These are phyloP conservation scores for Geotrypetes seraphini DNA, from an alignment of 2,797 vertebrate species.

Conservation along the genomic window DNA sequence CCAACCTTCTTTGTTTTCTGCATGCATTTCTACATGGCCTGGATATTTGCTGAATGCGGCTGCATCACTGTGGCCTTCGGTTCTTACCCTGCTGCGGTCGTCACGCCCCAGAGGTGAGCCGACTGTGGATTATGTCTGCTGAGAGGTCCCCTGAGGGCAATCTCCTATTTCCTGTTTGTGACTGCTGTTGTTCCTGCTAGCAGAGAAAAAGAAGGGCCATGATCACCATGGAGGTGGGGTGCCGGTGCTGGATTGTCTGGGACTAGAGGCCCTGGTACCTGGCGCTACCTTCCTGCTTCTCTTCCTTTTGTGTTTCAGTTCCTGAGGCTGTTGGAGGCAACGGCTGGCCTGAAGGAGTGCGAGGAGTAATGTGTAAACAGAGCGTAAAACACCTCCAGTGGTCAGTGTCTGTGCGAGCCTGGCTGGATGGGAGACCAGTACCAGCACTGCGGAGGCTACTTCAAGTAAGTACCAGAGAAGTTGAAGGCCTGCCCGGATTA, in stretches of 20 bases:
- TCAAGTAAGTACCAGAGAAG: constrained; percentile 58
- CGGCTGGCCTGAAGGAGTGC: constrained; percentile 71
- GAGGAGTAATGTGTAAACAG: constrained; percentile 87
- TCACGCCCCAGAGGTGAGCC: constrained; percentile 78
- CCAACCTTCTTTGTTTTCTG: constrained; percentile 80
- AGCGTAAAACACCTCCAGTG: constrained; percentile 68
- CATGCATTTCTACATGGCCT: constrained; percentile 86
- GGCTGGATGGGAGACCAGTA: constrained; percentile 94
- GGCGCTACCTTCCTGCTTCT: constrained; percentile 22
- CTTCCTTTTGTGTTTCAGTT: constrained; percentile 21
- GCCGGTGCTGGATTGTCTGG: too few species aligned
- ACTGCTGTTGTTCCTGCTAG: too few species aligned
- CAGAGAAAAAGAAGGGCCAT: too few species aligned
- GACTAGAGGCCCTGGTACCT: constrained; percentile 7
- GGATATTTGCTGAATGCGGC: constrained; percentile 76
- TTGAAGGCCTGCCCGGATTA: too few species aligned
- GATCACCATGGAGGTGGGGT: too few species aligned
- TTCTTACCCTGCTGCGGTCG: constrained; percentile 70
- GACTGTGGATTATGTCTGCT: constrained; percentile 51
- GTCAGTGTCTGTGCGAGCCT: constrained; percentile 74
- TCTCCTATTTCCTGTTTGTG: too few species aligned
- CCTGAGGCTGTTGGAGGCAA: constrained; percentile 39
- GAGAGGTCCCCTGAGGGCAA: too few species aligned
- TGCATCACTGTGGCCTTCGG: constrained; percentile 81
- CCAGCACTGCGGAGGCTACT: constrained; percentile 95